Conservation (phyloP, 2,113 vertebrate species). For the Podocnemis expansa region DNA sequence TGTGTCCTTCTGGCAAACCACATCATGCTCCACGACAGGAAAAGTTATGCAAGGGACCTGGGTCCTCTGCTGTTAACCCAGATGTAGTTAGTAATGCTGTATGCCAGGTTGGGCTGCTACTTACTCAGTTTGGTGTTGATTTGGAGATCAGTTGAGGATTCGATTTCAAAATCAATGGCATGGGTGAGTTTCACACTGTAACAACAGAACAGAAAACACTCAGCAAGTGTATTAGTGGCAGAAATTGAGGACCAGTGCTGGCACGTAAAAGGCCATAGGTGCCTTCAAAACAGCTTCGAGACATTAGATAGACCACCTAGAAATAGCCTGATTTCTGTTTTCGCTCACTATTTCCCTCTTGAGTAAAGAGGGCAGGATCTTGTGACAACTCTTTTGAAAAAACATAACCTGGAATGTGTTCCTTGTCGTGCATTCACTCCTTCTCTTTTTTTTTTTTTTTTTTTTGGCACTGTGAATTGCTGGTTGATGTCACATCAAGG, state of each 20-base stretch:
- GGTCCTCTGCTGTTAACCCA: not conserved
- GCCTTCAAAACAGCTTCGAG: not conserved
- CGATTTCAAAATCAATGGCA: slow-evolving; percentile 84
- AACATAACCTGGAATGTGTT: not conserved
- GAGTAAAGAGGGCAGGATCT: not conserved
- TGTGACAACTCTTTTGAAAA: not conserved
- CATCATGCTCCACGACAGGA: not conserved
- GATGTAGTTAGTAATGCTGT: not conserved
- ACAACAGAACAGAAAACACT: not conserved
- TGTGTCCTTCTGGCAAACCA: not conserved
- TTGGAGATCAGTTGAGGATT: slow-evolving; percentile 85
- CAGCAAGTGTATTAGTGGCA: not conserved
- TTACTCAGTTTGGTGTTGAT: slow-evolving; percentile 83
- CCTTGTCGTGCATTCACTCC: not conserved
- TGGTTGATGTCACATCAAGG: not conserved
- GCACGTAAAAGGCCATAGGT: not conserved
- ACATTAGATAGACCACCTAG: not conserved
- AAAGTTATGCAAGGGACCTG: not conserved
- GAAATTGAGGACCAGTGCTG: not conserved
- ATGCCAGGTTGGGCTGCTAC: slow-evolving; percentile 41
- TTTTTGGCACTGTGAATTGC: not conserved
- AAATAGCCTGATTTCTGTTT: not conserved
- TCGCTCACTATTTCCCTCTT: not conserved
- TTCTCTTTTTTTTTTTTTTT: not conserved
- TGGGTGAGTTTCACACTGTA: slow-evolving; percentile 78